These are phyloP conservation scores for Erpetoichthys calabaricus DNA, from an alignment of 2,797 vertebrate species.

Conservation along the genomic window DNA sequence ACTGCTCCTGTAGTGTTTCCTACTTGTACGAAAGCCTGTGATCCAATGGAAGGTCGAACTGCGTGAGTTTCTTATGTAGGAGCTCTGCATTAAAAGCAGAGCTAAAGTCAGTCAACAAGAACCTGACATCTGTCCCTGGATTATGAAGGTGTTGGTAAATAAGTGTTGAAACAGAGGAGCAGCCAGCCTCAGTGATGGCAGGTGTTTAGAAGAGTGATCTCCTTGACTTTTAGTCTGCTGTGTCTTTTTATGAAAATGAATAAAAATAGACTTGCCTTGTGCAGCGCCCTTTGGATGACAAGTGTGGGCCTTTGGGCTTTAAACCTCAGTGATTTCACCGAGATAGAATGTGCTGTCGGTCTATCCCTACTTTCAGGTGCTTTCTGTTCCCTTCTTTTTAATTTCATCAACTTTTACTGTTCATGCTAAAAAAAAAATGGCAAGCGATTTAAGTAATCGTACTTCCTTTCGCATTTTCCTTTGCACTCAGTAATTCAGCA, in stretches of 20 bases:
- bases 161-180: neutral
- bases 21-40: too few species aligned
- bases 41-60: too few species aligned
- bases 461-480: neutral
- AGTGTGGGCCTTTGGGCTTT: neutral
- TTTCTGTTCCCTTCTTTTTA: conserved; percentile 1
- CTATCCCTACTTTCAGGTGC: conserved; percentile 36
- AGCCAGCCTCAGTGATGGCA: neutral
- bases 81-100: too few species aligned
- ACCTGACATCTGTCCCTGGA: too few species aligned
- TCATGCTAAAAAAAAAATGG: conserved; percentile 2
- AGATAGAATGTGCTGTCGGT: conserved; percentile 28
- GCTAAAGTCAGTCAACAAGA: too few species aligned
- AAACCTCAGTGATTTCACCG: neutral
- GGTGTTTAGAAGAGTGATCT: neutral
- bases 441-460: neutral
- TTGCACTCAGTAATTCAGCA: neutral
- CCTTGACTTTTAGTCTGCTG: neutral
- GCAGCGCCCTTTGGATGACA: neutral
- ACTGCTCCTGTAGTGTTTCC: too few species aligned
- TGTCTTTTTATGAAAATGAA: neutral
- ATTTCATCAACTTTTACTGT: conserved; percentile 16
- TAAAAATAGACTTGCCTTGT: neutral
- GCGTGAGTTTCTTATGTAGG: too few species aligned
- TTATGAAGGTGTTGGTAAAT: too few species aligned